Evolutionary conservation across 2,888 invertebrate species (phyloP).

Genomic region (Sarcophaga rosellei): DNA sequence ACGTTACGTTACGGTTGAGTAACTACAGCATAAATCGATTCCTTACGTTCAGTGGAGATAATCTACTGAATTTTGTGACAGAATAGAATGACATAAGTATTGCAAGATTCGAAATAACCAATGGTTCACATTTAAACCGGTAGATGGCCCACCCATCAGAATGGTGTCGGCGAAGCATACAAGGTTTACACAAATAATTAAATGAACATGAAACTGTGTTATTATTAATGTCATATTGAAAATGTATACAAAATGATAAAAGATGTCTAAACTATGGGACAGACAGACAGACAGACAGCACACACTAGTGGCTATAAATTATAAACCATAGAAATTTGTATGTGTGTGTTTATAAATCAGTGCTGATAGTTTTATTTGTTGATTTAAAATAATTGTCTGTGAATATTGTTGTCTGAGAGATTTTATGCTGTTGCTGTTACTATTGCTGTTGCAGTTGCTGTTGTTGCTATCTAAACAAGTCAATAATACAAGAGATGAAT

Average conservation of each 20-base stretch:
- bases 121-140: no score
- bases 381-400: slow-evolving; percentile 33
- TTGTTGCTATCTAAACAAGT: slow-evolving; percentile 41
- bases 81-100: no score
- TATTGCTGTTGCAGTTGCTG: slow-evolving; percentile 19
- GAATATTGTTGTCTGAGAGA: not conserved
- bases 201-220: not conserved
- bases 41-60: no score
- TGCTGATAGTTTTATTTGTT: slow-evolving; percentile 61
- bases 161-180: no score
- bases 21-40: no score
- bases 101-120: no score
- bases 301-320: not conserved
- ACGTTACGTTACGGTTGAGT: no score
- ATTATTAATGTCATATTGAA: slow-evolving; percentile 32
- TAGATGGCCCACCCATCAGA: no score
- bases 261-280: not conserved
- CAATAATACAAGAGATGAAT: not conserved
- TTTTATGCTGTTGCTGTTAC: not conserved
- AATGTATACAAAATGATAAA: not conserved
- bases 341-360: slow-evolving; percentile 44
- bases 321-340: slow-evolving; percentile 15
- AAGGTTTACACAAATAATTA: no score
- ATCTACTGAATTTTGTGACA: no score
- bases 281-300: not conserved